These are phyloP conservation scores for Syngnathus rostellatus DNA, from an alignment of 2,797 vertebrate species.

Conservation along the genomic window DNA sequence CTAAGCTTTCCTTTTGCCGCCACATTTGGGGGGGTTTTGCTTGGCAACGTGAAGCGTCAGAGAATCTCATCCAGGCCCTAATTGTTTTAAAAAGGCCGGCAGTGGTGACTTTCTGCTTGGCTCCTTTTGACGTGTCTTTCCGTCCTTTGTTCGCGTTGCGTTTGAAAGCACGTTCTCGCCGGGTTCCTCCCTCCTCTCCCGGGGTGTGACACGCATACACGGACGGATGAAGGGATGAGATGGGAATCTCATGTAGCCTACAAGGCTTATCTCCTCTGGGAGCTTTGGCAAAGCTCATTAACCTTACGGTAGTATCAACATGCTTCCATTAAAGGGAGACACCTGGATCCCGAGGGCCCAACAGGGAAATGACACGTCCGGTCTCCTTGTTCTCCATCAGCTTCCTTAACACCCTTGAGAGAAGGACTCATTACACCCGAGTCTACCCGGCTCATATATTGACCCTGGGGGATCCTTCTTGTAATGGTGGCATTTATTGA, in stretches of 20 bases:
- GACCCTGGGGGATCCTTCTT: slow-evolving; percentile 9
- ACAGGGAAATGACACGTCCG: slow-evolving; percentile 45
- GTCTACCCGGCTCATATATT: slow-evolving; percentile 8
- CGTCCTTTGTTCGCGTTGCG: slow-evolving; percentile 4
- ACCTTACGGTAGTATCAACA: slow-evolving; percentile 57
- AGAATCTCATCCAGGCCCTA: slow-evolving; percentile 50
- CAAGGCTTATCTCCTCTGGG: slow-evolving; percentile 57
- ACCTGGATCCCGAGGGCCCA: slow-evolving; percentile 56
- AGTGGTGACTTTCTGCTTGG: slow-evolving; percentile 30
- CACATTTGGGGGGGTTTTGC: slow-evolving; percentile 41
- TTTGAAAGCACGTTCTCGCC: slow-evolving; percentile 27
- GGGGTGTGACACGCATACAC: slow-evolving; percentile 59
- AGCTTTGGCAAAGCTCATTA: slow-evolving; percentile 60
- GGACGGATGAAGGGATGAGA: slow-evolving; percentile 60
- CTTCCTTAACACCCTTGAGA: slow-evolving; percentile 24
- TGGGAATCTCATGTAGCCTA: slow-evolving; percentile 55
- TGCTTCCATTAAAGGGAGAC: slow-evolving; percentile 61
- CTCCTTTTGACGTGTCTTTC: slow-evolving; percentile 17
- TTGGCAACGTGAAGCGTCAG: slow-evolving; percentile 41
- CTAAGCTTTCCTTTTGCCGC: slow-evolving; percentile 48
- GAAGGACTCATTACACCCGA: slow-evolving; percentile 18
- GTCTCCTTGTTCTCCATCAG: slow-evolving; percentile 46
- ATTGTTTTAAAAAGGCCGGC: slow-evolving; percentile 59
- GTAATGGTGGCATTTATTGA: background rate
- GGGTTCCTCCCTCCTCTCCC: slow-evolving; percentile 41